A percentile compares a stretch with the other conserved stretches of the same genome.
phyloP scores from a whole-genome alignment of 2,113 vertebrate genomes.

The Saguinus imperator region DNA sequence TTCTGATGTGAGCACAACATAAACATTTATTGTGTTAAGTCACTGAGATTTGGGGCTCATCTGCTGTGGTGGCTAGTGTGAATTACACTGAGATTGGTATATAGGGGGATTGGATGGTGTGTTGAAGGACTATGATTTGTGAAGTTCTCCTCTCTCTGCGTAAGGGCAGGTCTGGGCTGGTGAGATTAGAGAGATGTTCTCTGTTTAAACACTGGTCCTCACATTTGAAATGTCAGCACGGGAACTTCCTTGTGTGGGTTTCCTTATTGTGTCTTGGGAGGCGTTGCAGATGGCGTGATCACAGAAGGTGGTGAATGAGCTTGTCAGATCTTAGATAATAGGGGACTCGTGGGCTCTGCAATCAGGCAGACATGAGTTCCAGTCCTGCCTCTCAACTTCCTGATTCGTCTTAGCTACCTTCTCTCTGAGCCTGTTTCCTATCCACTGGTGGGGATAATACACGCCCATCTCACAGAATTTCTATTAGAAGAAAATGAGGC shows the following conservation, averaged over 20 bases:
- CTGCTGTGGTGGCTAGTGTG: too few relatives aligned
- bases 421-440: neutral
- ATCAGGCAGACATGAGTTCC: neutral
- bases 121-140: too few relatives aligned
- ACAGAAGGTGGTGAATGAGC: neutral
- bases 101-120: accelerated
- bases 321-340: neutral
- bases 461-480: neutral
- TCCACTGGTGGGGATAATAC: neutral
- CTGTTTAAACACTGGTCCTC: accelerated
- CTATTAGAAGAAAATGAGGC: neutral
- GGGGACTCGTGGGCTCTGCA: accelerated
- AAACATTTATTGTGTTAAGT: neutral
- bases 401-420: neutral
- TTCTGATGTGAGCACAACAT: neutral
- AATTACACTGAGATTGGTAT: too few relatives aligned
- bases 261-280: neutral
- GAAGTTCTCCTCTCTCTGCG: accelerated
- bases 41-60: neutral
- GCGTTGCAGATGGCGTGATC: accelerated
- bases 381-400: neutral
- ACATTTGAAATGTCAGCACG: neutral
- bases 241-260: neutral
- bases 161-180: neutral
- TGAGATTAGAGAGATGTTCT: accelerated